phyloP scores from a whole-genome alignment of 1,140 invertebrate genomes.

The Acyrthosiphon pisum region DNA sequence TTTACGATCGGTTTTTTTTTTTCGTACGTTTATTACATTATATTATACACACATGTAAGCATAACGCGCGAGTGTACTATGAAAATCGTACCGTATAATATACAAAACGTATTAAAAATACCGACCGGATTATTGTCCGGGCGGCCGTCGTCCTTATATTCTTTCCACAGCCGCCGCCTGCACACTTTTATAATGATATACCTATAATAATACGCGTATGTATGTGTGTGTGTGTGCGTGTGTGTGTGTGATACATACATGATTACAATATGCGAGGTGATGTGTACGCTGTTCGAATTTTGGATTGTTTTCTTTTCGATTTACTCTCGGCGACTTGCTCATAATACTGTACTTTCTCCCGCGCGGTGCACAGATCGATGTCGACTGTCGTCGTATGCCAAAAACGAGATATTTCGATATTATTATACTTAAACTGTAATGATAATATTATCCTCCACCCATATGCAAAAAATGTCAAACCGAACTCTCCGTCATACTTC shows the following conservation, averaged over 20 bases:
- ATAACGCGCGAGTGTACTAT: not conserved
- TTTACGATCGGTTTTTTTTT: constrained; percentile 22
- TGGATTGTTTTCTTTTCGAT: not conserved
- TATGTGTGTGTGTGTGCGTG: too few relatives aligned
- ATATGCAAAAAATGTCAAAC: too few relatives aligned
- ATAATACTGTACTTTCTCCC: not conserved
- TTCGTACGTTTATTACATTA: not conserved
- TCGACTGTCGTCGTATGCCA: not conserved
- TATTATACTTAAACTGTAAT: not conserved
- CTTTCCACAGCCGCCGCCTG: not conserved
- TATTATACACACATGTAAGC: not conserved
- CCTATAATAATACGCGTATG: not conserved
- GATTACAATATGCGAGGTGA: not conserved
- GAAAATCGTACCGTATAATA: not conserved
- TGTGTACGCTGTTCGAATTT: not conserved
- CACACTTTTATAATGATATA: not conserved
- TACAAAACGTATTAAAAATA: constrained; percentile 28
- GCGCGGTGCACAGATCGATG: not conserved
- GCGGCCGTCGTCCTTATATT: not conserved
- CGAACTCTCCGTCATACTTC: too few relatives aligned
- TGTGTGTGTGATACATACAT: not conserved
- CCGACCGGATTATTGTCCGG: constrained; percentile 26
- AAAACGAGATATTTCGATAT: not conserved
- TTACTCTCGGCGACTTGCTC: not conserved
- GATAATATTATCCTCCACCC: not conserved